Conservation (phyloP, 1,140 invertebrate species). For the Acromyrmex charruanus region DNA sequence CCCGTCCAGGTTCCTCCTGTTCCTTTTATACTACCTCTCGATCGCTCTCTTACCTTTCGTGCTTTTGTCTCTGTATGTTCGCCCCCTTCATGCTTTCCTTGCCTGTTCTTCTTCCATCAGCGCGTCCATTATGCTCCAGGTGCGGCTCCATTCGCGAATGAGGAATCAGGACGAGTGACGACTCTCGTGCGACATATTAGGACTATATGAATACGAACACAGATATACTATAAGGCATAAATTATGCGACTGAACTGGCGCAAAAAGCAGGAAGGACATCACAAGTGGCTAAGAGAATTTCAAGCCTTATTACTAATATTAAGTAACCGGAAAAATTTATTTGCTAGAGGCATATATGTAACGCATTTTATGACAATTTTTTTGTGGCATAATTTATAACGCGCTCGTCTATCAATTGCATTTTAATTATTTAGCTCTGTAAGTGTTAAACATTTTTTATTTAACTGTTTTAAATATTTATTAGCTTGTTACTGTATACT, state of each 20-base stretch:
- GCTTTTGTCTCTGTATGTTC: constrained; percentile 38
- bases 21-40: constrained; percentile 55
- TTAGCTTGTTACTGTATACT: no score
- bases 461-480: no score
- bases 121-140: constrained; percentile 47
- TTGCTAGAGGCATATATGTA: no score
- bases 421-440: no score
- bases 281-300: neutral
- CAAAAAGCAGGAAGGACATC: neutral
- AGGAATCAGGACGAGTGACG: neutral
- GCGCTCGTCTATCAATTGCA: no score
- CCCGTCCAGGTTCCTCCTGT: constrained; percentile 31
- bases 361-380: no score
- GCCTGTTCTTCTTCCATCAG: constrained; percentile 42
- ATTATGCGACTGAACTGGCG: neutral
- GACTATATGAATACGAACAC: neutral
- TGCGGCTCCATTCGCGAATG: constrained; percentile 17
- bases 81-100: constrained; percentile 3
- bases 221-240: neutral
- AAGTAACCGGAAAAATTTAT: no score
- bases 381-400: no score
- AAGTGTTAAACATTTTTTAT: no score
- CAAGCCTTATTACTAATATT: no score
- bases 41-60: constrained; percentile 42
- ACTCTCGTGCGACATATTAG: constrained; percentile 6